Evolutionary conservation across 2,888 invertebrate species (phyloP), one percentile per base, ranked within the genome.

Genomic region (Julus scanicus): DNA sequence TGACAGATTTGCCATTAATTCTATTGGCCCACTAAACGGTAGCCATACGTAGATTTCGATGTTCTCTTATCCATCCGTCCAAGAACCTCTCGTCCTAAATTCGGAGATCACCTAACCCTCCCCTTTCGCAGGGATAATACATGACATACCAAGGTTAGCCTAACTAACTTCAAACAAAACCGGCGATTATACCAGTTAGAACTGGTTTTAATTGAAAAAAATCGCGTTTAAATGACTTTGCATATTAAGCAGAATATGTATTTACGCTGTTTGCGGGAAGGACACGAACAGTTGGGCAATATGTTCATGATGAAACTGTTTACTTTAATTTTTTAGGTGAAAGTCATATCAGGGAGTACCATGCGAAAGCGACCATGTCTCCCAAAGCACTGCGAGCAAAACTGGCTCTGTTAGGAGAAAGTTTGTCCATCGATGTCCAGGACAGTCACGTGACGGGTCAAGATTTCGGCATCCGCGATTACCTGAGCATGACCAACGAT

Each of bases 381-480:
- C 71, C 71, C 29, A 71, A 29, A 71, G 71, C 29, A 71, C 11
- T 71, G 71, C 71, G 71, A 29, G 71, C 71, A 29, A 71, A 71
- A 29, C 29, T 71, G 71, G 71, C 71, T 53, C 86, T 88, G 39
- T 48, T 88, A 63, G 86, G 88, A 15, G 53, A 71, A 86, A 84
- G 84, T 85, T 29, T 86, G 53, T 88, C 88, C 53, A 17, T 88
- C 11, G 88, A 88, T 53, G 20, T 80, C 48, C 37, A 48, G 57
- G 87, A 87, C 48, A 84, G n/a, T 39, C 63, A 39, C 15, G 71
- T 85, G 6, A 39, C 86, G 9, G 83, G 84, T 6, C 63, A 84
- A 17, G 89, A 89, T 80, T 89, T 89, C 39, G 89, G 89, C n/a
- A 89, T 89, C 39, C 53, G 63, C 4, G 89, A 89, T 80, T 89